Conservation (phyloP, 2,888 invertebrate genomes). For the Cancer borealis region DNA sequence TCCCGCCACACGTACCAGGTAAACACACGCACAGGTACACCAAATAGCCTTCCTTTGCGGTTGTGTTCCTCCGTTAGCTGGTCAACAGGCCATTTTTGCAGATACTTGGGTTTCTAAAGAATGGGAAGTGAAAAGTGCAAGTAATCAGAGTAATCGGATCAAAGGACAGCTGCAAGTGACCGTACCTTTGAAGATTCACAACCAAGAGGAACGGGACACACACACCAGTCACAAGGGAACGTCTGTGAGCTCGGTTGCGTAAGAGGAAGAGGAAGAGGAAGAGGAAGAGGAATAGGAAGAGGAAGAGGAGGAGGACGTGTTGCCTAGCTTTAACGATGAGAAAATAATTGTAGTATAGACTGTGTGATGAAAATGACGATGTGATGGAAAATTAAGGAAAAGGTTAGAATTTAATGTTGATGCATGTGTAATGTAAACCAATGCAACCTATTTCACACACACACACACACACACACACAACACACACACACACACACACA, state of each 20-base stretch:
- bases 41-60: background rate
- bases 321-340: background rate
- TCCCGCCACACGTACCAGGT: background rate
- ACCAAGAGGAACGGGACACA: background rate
- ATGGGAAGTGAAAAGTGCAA: background rate
- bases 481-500: no score
- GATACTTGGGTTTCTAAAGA: background rate
- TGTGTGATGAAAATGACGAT: background rate
- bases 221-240: background rate
- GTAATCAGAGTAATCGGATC: conserved; percentile 30
- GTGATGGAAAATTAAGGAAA: background rate
- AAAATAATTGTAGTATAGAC: background rate
- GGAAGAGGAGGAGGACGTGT: background rate
- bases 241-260: background rate
- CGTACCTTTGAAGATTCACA: background rate
- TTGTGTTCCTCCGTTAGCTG: background rate
- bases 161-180: background rate
- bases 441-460: no score
- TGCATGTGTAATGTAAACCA: no score
- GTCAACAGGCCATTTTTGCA: background rate
- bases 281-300: background rate
- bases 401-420: no score
- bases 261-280: no score
- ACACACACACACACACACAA: no score
- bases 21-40: background rate